These are phyloP conservation scores for Pachypanchax playfairii DNA, from an alignment of 2,113 vertebrate genomes.

Conservation along the genomic window DNA sequence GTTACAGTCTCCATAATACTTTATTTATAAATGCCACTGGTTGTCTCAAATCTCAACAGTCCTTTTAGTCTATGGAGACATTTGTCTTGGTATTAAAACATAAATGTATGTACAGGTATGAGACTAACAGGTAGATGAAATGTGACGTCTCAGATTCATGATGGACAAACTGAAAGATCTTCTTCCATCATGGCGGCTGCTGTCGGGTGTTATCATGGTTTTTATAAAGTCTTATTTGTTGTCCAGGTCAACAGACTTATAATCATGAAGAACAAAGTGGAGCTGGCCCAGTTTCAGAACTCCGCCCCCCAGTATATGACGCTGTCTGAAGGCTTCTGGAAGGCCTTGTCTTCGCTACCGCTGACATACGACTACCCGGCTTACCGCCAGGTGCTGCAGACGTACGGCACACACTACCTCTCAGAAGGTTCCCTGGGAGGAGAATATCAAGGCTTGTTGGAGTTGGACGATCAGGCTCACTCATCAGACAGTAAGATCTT, in stretches of 20 bases:
- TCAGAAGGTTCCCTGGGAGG: constrained; percentile 92
- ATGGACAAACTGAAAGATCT: too few relatives aligned
- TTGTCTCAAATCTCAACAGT: too few relatives aligned
- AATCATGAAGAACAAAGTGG: constrained; percentile 88
- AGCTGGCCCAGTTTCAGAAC: constrained; percentile 95
- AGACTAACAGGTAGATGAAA: too few relatives aligned
- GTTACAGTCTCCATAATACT: too few relatives aligned
- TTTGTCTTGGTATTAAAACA: too few relatives aligned
- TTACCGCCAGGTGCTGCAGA: constrained; percentile 84
- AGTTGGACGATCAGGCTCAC: constrained; percentile 79
- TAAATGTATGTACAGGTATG: too few relatives aligned
- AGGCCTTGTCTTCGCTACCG: constrained; percentile 84
- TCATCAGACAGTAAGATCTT: constrained; percentile 76
- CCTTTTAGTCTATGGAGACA: too few relatives aligned
- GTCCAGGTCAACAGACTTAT: constrained; percentile 83
- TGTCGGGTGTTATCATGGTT: too few relatives aligned
- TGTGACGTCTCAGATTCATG: too few relatives aligned
- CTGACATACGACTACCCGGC: constrained; percentile 82
- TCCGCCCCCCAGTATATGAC: constrained; percentile 85
- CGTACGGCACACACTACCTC: constrained; percentile 91
- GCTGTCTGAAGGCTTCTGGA: constrained; percentile 90
- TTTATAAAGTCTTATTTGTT: background rate
- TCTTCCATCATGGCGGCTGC: too few relatives aligned
- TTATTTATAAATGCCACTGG: too few relatives aligned
- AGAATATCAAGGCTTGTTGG: constrained; percentile 85